Conservation (phyloP, 2,888 invertebrate species). For the Leistus spinibarbis region DNA sequence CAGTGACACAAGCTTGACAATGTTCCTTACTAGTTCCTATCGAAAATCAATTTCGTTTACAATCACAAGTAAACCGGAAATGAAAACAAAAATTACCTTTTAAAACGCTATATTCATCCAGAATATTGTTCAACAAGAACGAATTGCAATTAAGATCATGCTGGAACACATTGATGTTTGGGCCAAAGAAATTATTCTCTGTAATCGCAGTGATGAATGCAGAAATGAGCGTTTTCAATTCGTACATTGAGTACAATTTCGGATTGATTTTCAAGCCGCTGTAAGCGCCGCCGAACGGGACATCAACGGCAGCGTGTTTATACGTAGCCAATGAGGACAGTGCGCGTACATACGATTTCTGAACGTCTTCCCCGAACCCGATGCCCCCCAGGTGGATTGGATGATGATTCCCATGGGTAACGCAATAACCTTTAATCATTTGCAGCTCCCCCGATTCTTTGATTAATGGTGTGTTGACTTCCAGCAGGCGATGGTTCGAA, state of each 20-base stretch:
- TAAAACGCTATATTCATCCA: constrained; percentile 14
- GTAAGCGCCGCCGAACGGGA: constrained; percentile 51
- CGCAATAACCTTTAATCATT: constrained; percentile 51
- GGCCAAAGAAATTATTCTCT: constrained; percentile 43
- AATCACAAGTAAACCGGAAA: constrained; percentile 32
- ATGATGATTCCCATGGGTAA: constrained; percentile 50
- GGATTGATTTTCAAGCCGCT: constrained; percentile 52
- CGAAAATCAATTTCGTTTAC: constrained; percentile 8
- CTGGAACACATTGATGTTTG: constrained; percentile 48
- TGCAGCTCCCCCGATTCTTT: constrained; percentile 49
- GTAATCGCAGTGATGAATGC: constrained; percentile 47
- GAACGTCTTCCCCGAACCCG: not conserved
- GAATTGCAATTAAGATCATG: constrained; percentile 51
- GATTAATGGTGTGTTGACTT: constrained; percentile 51
- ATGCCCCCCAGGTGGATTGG: constrained; percentile 50
- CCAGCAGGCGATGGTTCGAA: constrained; percentile 52
- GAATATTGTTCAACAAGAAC: constrained; percentile 50
- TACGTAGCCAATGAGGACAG: constrained; percentile 49
- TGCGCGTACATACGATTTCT: not conserved
- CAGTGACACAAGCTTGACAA: constrained; percentile 41
- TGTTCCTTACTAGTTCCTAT: constrained; percentile 7
- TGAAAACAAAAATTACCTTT: constrained; percentile 45
- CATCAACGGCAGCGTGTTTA: constrained; percentile 51
- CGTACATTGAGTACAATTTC: constrained; percentile 46
- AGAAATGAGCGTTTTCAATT: constrained; percentile 49